A percentile compares a stretch with the other conserved stretches of the same genome.
phyloP scores from a whole-genome alignment of 2,797 vertebrate genomes.

The Morus bassanus region DNA sequence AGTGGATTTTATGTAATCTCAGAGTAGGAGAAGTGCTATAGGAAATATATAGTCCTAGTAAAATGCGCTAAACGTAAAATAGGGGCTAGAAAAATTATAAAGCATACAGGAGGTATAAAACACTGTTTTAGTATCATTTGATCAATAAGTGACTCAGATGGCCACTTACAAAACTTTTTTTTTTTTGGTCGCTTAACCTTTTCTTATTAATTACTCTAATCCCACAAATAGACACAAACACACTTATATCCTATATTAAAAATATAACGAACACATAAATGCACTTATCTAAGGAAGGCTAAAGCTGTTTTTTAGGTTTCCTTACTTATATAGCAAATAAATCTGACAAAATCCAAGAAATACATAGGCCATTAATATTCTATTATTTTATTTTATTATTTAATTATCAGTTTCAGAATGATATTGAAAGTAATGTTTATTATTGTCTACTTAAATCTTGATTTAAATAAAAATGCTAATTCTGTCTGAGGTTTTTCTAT shows the following conservation, averaged over 20 bases:
- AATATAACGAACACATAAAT: not conserved
- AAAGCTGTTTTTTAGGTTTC: not conserved
- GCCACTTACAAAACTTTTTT: not conserved
- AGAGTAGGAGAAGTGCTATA: not conserved
- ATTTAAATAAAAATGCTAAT: not conserved
- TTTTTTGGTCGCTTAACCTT: not conserved
- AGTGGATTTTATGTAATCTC: not conserved
- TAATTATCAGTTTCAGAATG: not conserved
- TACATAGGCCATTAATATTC: not conserved
- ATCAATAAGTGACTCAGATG: not conserved
- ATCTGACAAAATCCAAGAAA: not conserved
- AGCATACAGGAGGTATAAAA: not conserved
- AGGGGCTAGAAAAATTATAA: not conserved
- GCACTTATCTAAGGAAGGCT: not conserved
- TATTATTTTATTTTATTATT: not conserved
- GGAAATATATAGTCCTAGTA: not conserved
- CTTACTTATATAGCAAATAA: not conserved
- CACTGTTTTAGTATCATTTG: not conserved
- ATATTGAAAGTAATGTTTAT: not conserved
- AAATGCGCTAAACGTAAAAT: not conserved
- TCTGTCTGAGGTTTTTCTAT: not conserved
- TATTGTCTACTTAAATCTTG: not conserved
- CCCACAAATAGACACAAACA: not conserved
- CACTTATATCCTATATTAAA: not conserved
- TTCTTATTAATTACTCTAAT: not conserved